Base-by-base conservation (phyloP, 2,113 vertebrate species). In the Gallinago paraguaiae region DNA sequence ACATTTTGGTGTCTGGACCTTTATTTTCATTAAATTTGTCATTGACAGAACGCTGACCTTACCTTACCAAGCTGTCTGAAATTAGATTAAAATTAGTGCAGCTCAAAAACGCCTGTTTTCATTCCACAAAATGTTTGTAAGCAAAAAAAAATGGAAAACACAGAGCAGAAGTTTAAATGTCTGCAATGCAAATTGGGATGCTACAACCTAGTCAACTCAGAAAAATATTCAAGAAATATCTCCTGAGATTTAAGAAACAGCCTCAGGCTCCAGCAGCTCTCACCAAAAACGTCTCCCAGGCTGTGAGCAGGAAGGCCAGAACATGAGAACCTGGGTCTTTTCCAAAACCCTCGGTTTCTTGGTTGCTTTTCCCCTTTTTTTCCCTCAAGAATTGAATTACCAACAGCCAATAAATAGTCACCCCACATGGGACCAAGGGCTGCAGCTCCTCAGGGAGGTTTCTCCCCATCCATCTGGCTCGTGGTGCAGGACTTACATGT, bases 1-100 rank as follows among this genome's bases (percentile, higher is more conserved):
- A 95, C 87, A 56, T 77, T 96, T 95, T 77, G 75, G 60, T 96
- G 86, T 96, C 93, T 90, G 76, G 84, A 76, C 83, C 78, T 96
- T 97, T 91, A 82, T 96, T 97, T 95, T 95, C 94, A 97, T 96
- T 95, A 95, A 54, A 69, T 88, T 81, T 96, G 93, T 86, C 97
- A 95, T 90, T 93, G 96, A 94, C 71, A 84, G 89, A 96, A 90
- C 63, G 37, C 82, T 94, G 94, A 95, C 88, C 96, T 97, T 90
- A 87, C 92, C 75, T 79, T 84, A 82, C 81, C 82, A 92, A 90
- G 51, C 68, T 64, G 71, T 30, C 92, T 93, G 88, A 92, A 97
- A 93, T 94, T 76, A 88, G 76, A 89, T 95, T 76, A 93, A 94
- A 95, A 96, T 95, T 82, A 94, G 89, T 31, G 30, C 31, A 48